phyloP scores from a whole-genome alignment of 2,797 vertebrate genomes.

The Podarcis lilfordi region DNA sequence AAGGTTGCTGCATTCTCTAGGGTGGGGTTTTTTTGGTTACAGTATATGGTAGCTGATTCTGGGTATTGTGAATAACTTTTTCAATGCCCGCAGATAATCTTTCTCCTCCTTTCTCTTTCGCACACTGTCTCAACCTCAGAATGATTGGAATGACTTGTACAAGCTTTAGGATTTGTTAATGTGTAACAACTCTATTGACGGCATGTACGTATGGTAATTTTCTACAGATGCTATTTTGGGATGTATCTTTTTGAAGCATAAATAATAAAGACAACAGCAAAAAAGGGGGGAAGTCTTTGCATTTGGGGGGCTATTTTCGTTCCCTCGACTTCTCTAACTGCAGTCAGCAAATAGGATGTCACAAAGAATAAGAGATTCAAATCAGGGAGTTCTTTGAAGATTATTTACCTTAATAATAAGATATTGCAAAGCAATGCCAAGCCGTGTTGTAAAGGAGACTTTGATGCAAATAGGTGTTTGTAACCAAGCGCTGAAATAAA shows the following conservation, averaged over 20 bases:
- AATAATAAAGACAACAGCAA: conserved; percentile 71
- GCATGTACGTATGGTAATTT: conserved; percentile 63
- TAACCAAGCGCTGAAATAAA: conserved; percentile 62
- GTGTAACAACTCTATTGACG: conserved; percentile 53
- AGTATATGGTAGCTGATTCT: not conserved
- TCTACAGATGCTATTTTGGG: conserved; percentile 72
- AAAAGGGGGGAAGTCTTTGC: conserved; percentile 30
- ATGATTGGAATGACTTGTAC: conserved; percentile 53
- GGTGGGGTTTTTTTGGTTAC: not conserved
- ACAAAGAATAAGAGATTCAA: conserved; percentile 67
- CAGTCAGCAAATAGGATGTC: conserved; percentile 66
- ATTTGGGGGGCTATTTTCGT: conserved; percentile 65
- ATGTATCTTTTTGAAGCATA: conserved; percentile 67
- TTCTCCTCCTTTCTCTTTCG: conserved; percentile 27
- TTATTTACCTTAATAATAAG: conserved; percentile 72
- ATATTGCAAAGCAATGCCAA: conserved; percentile 52
- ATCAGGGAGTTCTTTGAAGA: conserved; percentile 68
- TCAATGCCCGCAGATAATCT: conserved; percentile 3
- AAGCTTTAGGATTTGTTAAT: conserved; percentile 61
- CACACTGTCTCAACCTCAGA: conserved; percentile 37
- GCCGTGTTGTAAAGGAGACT: conserved; percentile 53
- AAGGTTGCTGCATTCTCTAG: not conserved
- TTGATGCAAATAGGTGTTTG: conserved; percentile 62
- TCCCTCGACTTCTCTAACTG: conserved; percentile 28
- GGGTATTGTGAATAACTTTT: conserved; percentile 29